phyloP scores from a whole-genome alignment of 2,797 vertebrate species.

The Vespertilio murinus region DNA sequence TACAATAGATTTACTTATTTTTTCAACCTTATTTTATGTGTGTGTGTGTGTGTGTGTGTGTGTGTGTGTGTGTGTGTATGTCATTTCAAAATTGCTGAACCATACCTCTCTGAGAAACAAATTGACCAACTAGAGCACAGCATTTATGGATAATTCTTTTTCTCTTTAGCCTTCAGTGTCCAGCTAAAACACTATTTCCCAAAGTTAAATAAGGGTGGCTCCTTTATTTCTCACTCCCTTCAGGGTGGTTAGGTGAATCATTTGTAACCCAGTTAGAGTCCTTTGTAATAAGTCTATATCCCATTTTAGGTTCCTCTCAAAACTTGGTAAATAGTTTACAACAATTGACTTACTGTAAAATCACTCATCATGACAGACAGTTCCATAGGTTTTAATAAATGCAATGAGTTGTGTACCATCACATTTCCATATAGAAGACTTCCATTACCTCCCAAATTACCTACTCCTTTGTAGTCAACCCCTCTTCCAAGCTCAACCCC shows the following conservation, averaged over 20 bases:
- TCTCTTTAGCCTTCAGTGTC: neutral
- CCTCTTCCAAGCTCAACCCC: neutral
- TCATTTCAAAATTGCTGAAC: neutral
- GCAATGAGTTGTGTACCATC: neutral
- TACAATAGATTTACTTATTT: neutral
- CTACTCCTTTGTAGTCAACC: neutral
- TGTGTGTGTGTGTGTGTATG: too few species aligned
- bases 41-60: too few species aligned
- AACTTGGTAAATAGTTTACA: neutral
- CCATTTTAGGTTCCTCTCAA: neutral
- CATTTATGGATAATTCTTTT: neutral
- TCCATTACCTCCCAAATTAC: neutral
- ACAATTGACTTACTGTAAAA: neutral
- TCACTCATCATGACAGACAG: neutral
- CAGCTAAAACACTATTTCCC: neutral
- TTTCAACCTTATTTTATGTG: neutral
- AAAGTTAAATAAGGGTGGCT: neutral
- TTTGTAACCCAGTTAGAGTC: neutral
- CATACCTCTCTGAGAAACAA: neutral
- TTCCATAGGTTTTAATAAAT: neutral
- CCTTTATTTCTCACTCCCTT: neutral
- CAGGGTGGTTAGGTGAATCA: neutral
- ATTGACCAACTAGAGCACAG: neutral
- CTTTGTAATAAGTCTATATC: neutral
- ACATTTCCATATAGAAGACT: neutral